phyloP scores from a whole-genome alignment of 2,888 invertebrate species.

The Cecidostiba fungosa region DNA sequence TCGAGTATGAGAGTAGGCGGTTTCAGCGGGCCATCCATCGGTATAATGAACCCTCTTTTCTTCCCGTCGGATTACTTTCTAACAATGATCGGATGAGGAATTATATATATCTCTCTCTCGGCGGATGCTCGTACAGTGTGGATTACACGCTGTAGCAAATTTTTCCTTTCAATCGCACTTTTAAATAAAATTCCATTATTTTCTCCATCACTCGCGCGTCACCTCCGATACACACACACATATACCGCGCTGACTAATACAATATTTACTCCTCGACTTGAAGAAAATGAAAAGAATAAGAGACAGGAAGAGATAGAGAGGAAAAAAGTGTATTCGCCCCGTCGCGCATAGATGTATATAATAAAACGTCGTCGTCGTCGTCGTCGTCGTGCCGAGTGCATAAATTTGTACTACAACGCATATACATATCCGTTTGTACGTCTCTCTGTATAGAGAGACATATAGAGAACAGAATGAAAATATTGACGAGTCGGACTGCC shows the following conservation, averaged over 20 bases:
- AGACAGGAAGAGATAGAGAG: neutral
- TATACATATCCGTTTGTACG: slow-evolving; percentile 2
- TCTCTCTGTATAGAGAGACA: neutral
- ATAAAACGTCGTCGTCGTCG: slow-evolving; percentile 45
- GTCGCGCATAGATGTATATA: slow-evolving; percentile 7
- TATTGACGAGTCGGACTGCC: slow-evolving; percentile 57
- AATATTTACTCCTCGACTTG: slow-evolving; percentile 32
- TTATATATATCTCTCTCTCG: slow-evolving; percentile 41
- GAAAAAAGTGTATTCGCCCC: slow-evolving; percentile 27
- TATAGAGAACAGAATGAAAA: slow-evolving; percentile 46
- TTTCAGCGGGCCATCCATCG: slow-evolving; percentile 24
- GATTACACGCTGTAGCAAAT: slow-evolving; percentile 45
- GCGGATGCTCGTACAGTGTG: slow-evolving; percentile 33
- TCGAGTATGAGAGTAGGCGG: slow-evolving; percentile 16
- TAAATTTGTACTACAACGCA: slow-evolving; percentile 49
- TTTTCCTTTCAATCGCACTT: slow-evolving; percentile 2
- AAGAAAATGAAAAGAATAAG: slow-evolving; percentile 2
- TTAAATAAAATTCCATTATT: slow-evolving; percentile 58
- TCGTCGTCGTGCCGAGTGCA: slow-evolving; percentile 48
- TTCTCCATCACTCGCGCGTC: neutral
- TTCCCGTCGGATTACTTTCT: slow-evolving; percentile 38
- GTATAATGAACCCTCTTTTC: slow-evolving; percentile 60
- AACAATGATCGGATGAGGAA: slow-evolving; percentile 63
- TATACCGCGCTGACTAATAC: neutral
- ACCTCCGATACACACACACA: neutral